phyloP scores from a whole-genome alignment of 2,113 vertebrate genomes.

The Tretioscincus oriximinensis region DNA sequence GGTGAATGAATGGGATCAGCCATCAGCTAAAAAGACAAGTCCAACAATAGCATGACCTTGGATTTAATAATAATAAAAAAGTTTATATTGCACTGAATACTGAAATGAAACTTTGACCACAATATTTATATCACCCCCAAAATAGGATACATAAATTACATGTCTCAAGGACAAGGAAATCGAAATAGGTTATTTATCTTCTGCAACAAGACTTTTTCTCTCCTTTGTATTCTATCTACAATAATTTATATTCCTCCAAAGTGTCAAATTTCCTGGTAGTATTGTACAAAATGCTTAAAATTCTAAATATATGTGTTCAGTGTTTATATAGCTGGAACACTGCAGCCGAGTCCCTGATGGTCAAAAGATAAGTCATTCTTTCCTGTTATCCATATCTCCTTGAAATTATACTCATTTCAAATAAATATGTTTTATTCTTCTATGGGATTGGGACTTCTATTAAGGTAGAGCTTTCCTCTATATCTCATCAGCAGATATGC shows the following conservation, averaged over 20 bases:
- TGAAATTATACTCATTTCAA: too few relatives aligned
- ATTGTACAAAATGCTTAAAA: neutral
- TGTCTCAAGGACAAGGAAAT: conserved; percentile 31
- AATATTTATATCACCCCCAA: conserved; percentile 14
- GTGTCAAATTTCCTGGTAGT: neutral
- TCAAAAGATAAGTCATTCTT: neutral
- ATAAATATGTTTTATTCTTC: too few relatives aligned
- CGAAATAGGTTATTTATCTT: conserved; percentile 35
- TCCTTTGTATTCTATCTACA: conserved; percentile 5
- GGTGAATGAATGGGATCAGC: conserved; percentile 29
- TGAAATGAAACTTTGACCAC: neutral
- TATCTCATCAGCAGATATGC: too few relatives aligned
- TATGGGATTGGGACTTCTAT: too few relatives aligned
- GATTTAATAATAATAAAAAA: conserved; percentile 45
- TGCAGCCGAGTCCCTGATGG: neutral
- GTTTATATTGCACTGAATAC: neutral
- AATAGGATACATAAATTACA: conserved; percentile 15
- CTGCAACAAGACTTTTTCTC: neutral
- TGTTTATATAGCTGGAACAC: too few relatives aligned
- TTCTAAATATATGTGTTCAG: neutral
- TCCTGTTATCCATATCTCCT: too few relatives aligned
- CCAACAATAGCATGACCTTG: conserved; percentile 43
- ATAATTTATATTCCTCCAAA: conserved; percentile 16
- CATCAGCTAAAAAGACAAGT: conserved; percentile 22
- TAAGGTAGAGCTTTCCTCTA: too few relatives aligned